Evolutionary conservation across 2,888 invertebrate genomes (phyloP).

Genomic region (Cylloceria caligata): DNA sequence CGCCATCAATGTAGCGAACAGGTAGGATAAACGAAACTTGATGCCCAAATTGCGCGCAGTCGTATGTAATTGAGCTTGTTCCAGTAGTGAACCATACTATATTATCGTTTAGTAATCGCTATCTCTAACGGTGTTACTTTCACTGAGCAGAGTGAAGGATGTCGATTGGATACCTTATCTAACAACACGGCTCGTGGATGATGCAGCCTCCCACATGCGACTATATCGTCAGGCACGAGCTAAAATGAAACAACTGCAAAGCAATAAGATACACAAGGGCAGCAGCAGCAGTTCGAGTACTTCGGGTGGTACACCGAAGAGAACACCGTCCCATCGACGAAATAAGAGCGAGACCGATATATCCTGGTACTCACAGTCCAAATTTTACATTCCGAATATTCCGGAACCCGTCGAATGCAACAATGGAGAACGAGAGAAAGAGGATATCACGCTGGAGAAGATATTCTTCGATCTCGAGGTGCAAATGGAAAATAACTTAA

Average conservation of each 20-base stretch:
- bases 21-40: conserved; percentile 79
- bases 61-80: not conserved
- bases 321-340: conserved; percentile 87
- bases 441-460: conserved; percentile 87
- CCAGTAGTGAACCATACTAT: not conserved
- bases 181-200: conserved; percentile 95
- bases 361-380: conserved; percentile 89
- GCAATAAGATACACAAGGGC: conserved; percentile 76
- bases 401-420: conserved; percentile 79
- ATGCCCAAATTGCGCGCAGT: not conserved
- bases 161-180: conserved; percentile 96
- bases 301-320: conserved; percentile 82
- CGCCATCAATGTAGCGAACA: conserved; percentile 88
- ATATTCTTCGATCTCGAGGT: conserved; percentile 96
- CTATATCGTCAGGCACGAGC: conserved; percentile 92
- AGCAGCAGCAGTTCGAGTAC: conserved; percentile 80
- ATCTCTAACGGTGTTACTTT: conserved; percentile 38
- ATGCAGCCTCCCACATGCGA: conserved; percentile 94
- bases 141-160: conserved; percentile 88
- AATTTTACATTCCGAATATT: conserved; percentile 86
- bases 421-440: conserved; percentile 76
- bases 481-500: conserved; percentile 92
- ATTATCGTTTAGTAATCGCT: conserved; percentile 3
- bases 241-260: conserved; percentile 78
- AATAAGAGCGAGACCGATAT: conserved; percentile 92